These are phyloP conservation scores for Xylocopa sonorina DNA, from an alignment of 1,140 invertebrate genomes.

Conservation along the genomic window DNA sequence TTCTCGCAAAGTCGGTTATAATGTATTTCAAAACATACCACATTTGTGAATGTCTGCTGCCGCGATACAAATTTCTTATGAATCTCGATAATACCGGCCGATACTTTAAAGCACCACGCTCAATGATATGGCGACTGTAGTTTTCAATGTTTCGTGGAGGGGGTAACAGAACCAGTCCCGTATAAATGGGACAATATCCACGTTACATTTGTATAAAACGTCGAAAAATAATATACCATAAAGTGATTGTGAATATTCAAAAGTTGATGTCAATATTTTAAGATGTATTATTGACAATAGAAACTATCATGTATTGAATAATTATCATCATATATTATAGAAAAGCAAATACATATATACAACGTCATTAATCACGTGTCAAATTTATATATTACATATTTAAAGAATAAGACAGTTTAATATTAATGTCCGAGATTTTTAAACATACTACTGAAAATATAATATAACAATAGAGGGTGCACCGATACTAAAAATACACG, in stretches of 20 bases:
- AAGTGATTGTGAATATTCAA: background rate
- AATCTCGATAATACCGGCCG: constrained; percentile 29
- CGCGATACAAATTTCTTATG: background rate
- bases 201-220: background rate
- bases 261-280: background rate
- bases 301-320: background rate
- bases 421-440: background rate
- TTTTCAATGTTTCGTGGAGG: constrained; percentile 35
- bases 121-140: constrained; percentile 65
- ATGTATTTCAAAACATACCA: constrained; percentile 1
- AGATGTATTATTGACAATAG: background rate
- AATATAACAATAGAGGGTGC: too few species aligned
- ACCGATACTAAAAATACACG: too few species aligned
- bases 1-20: background rate
- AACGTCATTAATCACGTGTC: background rate
- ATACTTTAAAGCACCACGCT: constrained; percentile 49
- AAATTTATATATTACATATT: background rate
- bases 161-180: constrained; percentile 47
- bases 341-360: background rate
- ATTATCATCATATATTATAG: background rate
- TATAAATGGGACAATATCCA: constrained; percentile 23
- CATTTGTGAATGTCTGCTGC: background rate
- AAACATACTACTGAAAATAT: too few species aligned
- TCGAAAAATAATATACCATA: background rate
- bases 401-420: background rate